Conservation (phyloP, 2,113 vertebrate species). For the Thryonomys swinderianus region DNA sequence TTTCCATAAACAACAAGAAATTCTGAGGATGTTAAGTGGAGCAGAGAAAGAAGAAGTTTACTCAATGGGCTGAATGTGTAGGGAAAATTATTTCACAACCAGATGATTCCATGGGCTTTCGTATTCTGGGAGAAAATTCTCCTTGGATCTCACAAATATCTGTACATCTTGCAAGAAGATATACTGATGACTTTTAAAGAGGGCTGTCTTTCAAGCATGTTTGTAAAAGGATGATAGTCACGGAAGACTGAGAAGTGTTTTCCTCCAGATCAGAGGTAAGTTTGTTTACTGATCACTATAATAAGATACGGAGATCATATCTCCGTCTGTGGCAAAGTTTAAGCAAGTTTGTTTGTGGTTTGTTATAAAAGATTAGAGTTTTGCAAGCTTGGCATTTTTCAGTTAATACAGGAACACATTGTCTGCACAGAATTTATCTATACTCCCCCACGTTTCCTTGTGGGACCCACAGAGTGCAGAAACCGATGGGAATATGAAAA, state of each 20-base stretch:
- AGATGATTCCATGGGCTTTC: constrained; percentile 45
- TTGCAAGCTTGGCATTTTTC: neutral
- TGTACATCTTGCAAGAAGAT: constrained; percentile 20
- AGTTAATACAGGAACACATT: neutral
- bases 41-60: neutral
- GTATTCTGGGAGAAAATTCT: neutral
- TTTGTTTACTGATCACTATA: neutral
- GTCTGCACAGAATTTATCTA: neutral
- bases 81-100: neutral
- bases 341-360: neutral
- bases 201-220: neutral
- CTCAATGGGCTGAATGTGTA: neutral
- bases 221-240: neutral
- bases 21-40: constrained; percentile 16
- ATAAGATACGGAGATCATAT: neutral
- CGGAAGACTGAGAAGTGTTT: neutral
- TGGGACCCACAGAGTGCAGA: neutral
- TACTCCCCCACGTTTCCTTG: neutral
- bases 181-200: neutral
- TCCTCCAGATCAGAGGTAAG: constrained; percentile 5
- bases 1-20: constrained; percentile 5
- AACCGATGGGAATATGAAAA: neutral
- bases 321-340: neutral
- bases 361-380: neutral
- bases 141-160: neutral